Conservation (phyloP, 2,888 invertebrate species). For the Geotrupes spiniger region DNA sequence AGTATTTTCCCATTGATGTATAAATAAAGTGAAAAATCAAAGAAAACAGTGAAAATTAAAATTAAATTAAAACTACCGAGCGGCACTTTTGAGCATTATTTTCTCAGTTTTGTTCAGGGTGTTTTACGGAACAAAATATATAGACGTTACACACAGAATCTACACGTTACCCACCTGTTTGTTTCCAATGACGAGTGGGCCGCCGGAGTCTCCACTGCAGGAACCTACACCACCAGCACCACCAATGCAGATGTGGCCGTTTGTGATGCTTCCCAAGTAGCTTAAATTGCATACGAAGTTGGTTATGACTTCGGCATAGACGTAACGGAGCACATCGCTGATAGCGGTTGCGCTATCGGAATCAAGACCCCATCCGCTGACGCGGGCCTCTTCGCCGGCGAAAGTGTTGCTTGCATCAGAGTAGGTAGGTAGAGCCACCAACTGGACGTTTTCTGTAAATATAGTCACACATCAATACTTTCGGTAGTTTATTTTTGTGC, state of each 20-base stretch:
- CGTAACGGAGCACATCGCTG: conserved; percentile 12
- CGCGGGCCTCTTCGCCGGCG: conserved; percentile 44
- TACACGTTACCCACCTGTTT: background rate
- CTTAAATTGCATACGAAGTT: conserved; percentile 46
- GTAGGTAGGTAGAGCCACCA: conserved; percentile 20
- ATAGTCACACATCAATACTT: background rate
- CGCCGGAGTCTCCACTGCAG: conserved; percentile 54
- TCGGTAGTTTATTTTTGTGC: too few species aligned
- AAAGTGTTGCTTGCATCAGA: conserved; percentile 38
- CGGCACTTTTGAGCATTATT: too few species aligned
- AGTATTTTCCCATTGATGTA: background rate
- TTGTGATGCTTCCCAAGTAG: conserved; percentile 46
- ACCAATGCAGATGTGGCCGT: conserved; percentile 52
- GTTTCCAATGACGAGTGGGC: conserved; percentile 28
- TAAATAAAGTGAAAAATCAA: background rate
- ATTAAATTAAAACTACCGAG: too few species aligned
- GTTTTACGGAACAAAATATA: too few species aligned
- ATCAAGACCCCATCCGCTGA: conserved; percentile 54
- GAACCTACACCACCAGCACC: conserved; percentile 49
- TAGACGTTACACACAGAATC: too few species aligned
- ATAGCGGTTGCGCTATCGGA: conserved; percentile 29
- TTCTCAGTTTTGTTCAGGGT: too few species aligned
- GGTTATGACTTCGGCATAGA: conserved; percentile 8
- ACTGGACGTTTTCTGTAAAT: conserved; percentile 12
- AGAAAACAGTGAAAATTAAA: too few species aligned